Percentiles rank a stretch among this genome's conserved stretches.
phyloP scores from a whole-genome alignment of 1,140 invertebrate genomes.

The Lutraria rhynchaena region DNA sequence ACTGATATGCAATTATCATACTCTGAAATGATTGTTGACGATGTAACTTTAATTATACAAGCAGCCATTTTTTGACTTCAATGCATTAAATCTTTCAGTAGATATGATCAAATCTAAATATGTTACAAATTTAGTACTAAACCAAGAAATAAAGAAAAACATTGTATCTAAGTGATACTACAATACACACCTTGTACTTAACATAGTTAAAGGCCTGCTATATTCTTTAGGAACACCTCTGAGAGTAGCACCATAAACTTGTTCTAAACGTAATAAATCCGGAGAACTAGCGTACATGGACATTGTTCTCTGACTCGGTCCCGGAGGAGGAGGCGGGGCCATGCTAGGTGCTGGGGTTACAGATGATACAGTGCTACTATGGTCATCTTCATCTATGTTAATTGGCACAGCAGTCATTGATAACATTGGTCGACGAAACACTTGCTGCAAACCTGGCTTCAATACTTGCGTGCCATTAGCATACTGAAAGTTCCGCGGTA shows the following conservation, averaged over 20 bases:
- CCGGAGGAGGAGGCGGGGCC: conserved; percentile 60
- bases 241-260: conserved; percentile 70
- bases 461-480: conserved; percentile 65
- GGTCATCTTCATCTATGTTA: conserved; percentile 65
- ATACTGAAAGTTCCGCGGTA: conserved; percentile 69
- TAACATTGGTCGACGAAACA: conserved; percentile 67
- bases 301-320: conserved; percentile 61
- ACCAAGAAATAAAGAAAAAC: not conserved
- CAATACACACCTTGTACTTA: conserved; percentile 16
- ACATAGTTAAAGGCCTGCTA: conserved; percentile 4
- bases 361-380: conserved; percentile 30
- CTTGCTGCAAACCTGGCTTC: conserved; percentile 66
- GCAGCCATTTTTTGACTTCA: no score
- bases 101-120: no score
- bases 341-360: conserved; percentile 59
- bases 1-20: no score
- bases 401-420: conserved; percentile 75
- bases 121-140: no score
- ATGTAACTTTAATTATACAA: no score
- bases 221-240: conserved; percentile 30
- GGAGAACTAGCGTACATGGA: conserved; percentile 72
- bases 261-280: conserved; percentile 70
- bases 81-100: no score
- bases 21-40: no score
- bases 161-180: not conserved